A percentile compares a stretch with the other conserved stretches of the same genome.
phyloP scores from a whole-genome alignment of 1,140 invertebrate species.

The Solen grandis region DNA sequence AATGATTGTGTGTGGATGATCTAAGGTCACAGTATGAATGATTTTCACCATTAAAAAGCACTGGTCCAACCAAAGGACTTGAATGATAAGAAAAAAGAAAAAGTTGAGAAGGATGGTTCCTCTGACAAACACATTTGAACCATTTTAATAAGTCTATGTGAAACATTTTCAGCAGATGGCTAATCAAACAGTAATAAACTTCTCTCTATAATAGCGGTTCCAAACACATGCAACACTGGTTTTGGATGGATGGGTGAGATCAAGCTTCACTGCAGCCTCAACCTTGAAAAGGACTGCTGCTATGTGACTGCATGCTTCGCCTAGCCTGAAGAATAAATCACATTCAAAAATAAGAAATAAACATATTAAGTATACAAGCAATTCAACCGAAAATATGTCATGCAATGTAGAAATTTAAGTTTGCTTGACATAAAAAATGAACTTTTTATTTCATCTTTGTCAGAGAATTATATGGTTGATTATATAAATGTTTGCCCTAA shows the following conservation, averaged over 20 bases:
- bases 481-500: background rate
- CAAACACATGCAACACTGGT: slow-evolving; percentile 20
- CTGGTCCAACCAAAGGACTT: background rate
- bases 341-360: background rate
- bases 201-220: slow-evolving; percentile 28
- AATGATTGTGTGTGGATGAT: background rate
- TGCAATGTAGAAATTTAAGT: background rate
- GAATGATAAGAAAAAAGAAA: background rate
- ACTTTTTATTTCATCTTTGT: slow-evolving; percentile 13
- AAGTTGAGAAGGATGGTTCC: background rate
- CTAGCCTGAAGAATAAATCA: slow-evolving; percentile 34
- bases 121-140: background rate
- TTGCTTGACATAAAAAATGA: background rate
- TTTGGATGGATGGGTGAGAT: background rate
- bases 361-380: background rate
- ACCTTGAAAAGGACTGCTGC: slow-evolving; percentile 33
- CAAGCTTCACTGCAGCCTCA: background rate
- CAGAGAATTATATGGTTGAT: background rate
- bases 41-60: background rate
- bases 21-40: background rate
- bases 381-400: background rate
- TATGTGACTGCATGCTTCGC: slow-evolving; percentile 47
- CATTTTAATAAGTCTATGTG: background rate
- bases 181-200: background rate
- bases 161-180: background rate